Evolutionary conservation across 2,113 vertebrate species (phyloP), one percentile per base, ranked within the genome.

Genomic region (Toxotes chatareus): DNA sequence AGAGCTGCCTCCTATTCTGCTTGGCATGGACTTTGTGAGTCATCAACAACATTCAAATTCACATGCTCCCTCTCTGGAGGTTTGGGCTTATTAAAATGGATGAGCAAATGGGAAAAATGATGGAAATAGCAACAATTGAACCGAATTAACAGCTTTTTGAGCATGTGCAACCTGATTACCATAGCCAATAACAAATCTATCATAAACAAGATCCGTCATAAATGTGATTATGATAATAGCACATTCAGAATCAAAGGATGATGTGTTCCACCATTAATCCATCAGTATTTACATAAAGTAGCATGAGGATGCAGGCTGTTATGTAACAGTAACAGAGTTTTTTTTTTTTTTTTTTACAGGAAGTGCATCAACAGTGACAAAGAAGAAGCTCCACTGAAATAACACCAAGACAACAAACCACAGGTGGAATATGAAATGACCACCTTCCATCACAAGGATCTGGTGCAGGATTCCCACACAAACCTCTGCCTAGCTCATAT

Each of bases 1-100:
- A 61, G 89, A 91, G 90, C 84, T 57, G 49, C 86, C 77, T 90
- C 81, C 69, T 83, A 64, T 85, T 90, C 84, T 85, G 83, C 87
- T 86, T 72, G 83, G 65, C 86, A 32, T 46, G 84, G 89, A 91
- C 84, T 89, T 89, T 90, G 85, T 92, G 89, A 92, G 88, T 92
- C 89, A 90, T 90, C 90, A 80, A 65, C 87, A 90, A 88, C 90
- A 90, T 91, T 89, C 85, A 91, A 84, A 92, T 89, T 79, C 91
- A 85, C 90, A 76, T 71, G 76, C 71, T 73, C 69, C 53, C 75
- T 85, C 88, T 84, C 81, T 68, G 13, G 86, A 66, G 88, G 67
- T 14, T 72, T 16, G 60, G 62, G 68, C 84, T 91, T 70, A 87
- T 90, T 88, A 87, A 88, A 88, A 87, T 82, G 76, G 86, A 89